Base-by-base conservation (phyloP, 2,113 vertebrate species). In the Anolis carolinensis region DNA sequence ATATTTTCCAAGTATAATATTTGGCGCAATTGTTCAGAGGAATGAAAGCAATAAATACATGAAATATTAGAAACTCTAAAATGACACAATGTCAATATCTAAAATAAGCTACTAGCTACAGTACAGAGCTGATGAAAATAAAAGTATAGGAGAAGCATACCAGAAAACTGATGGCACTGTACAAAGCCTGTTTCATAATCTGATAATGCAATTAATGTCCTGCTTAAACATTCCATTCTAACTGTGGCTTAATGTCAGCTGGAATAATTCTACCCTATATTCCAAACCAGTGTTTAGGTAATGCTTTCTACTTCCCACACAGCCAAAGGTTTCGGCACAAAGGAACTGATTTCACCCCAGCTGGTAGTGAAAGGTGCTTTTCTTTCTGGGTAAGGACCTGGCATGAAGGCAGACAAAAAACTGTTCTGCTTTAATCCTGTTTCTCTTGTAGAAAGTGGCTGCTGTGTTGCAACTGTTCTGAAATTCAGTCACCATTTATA, bases 181-280 rank as follows among this genome's bases (percentile, higher is more conserved):
- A 68, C 55, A 80, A 79, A 83, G 70, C 14, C 50, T 32, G 44
- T 75, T 80, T 70, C 76, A 83, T 78, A 70, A 89, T 83, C 62
- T 78, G 39, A 36, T 86, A 79, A 67, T 63, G 20, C 59, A 88
- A 5, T 83, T 73, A 65, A 65, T 74, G 25, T 75, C 36, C 14
- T 79, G 68, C 52, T 79, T 74, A 72, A 83, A 83, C 50, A 71
- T 81, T 83, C 80, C 23, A 21, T 89, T 68, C 76, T 80, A 36
- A 70, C 7, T n/a, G 68, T 71, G 59, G 14, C 34, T 73, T 75
- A 50, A 52, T 48, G 34, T 63, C 44, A 82, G 20, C 48, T 86
- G 70, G 87, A 76, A 88, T 50, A 39, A 21, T 52, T 82, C 55
- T 55, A 50, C 44, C 48, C 4, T 67, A 50, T 72, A 4, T 86